Evolutionary conservation across 1,140 invertebrate genomes (phyloP), one percentile per base, ranked within the genome.

Genomic region (Brachionus calyciflorus): DNA sequence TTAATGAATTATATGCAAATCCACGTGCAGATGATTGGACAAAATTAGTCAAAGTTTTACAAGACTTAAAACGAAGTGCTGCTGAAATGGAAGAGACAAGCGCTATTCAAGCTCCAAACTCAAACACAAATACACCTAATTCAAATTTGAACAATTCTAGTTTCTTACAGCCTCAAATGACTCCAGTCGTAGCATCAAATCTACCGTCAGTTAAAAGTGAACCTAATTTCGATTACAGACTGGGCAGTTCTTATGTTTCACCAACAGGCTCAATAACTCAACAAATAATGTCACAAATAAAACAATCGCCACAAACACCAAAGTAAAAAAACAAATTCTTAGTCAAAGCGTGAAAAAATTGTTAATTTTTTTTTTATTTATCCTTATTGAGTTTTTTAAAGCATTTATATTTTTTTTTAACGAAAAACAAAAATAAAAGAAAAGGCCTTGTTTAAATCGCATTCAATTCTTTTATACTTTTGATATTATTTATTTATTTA

Each of bases 1-100:
- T 98, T 26, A 92, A 92, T 57, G 95, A 98, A 33, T 28, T 65
- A 7, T 63, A 53, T 14, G 7, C 76, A 9, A 60, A 63, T 48
- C 76, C 76, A 37, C 0, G 49, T 57, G 30, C 30, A 49, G 76
- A 77, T 28, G 73, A 76, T 57, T 76, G 49, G 49, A 41, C 21
- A 2, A 76, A 76, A 76, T 19, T 76, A 30, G 37, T 55, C 7
- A 55, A 46, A 28, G 49, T 55, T 19, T 30, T 76, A 41, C 73
- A 76, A 41, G 73, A 76, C 7, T 60, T 76, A 10, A 76, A 76
- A 33, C 28, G 55, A 55, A 76, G 49, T 60, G 49, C 73, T 40
- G 40, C 37, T 44, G 73, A 76, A 51, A 55, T 73, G 28, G 46
- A 73, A 51, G 69, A 51, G 41, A 49, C 65, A 48, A 70, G 24